These are phyloP conservation scores for Tipula unca DNA, from an alignment of 2,888 invertebrate genomes.

Conservation along the genomic window DNA sequence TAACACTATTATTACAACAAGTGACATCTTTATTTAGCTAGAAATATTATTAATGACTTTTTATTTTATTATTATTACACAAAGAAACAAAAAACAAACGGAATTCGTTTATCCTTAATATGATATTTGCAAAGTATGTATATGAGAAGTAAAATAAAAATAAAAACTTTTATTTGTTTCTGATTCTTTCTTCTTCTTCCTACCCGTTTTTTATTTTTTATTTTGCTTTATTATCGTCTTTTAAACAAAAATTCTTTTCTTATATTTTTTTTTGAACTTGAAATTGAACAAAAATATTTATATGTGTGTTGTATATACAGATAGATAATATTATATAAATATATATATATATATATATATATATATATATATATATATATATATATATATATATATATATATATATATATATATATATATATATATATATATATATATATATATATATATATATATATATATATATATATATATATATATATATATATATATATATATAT, in stretches of 20 bases:
- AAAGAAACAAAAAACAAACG: neutral
- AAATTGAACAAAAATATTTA: neutral
- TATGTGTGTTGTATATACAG: neutral
- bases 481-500: neutral
- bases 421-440: neutral
- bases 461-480: neutral
- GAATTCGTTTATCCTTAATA: neutral
- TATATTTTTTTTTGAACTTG: neutral
- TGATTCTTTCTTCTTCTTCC: neutral
- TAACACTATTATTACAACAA: too few species aligned
- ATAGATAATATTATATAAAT: neutral
- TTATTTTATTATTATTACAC: neutral
- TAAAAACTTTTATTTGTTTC: constrained; percentile 1
- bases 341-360: neutral
- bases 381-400: neutral
- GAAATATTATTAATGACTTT: neutral
- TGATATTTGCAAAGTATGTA: neutral
- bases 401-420: neutral
- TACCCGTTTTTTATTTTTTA: neutral
- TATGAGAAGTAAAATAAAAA: neutral
- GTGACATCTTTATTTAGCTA: neutral
- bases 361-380: neutral
- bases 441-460: neutral
- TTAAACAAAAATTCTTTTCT: neutral
- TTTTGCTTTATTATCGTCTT: neutral